phyloP scores from a whole-genome alignment of 2,113 vertebrate species.

The Rhea pennata region DNA sequence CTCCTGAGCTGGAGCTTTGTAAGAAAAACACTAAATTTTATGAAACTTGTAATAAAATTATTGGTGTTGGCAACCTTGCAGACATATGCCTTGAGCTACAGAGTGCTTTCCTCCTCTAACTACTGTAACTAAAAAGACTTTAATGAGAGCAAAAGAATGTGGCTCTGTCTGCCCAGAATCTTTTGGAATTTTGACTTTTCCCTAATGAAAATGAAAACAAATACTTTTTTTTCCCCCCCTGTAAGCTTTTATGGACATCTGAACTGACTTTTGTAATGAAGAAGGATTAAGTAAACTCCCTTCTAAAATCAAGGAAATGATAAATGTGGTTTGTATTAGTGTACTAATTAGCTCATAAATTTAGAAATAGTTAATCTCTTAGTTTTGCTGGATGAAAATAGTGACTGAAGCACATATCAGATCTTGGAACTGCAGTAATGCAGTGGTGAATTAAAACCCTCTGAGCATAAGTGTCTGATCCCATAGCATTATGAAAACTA shows the following conservation, averaged over 20 bases:
- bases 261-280: conserved; percentile 44
- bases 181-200: conserved; percentile 45
- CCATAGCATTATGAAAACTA: conserved; percentile 14
- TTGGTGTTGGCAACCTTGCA: conserved; percentile 61
- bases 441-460: conserved; percentile 20
- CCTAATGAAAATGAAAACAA: conserved; percentile 42
- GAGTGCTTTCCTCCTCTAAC: conserved; percentile 39
- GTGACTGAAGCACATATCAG: neutral
- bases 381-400: conserved; percentile 14
- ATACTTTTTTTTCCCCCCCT: neutral
- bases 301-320: conserved; percentile 25
- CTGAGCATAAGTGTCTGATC: conserved; percentile 23
- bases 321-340: conserved; percentile 54
- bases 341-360: conserved; percentile 55
- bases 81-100: conserved; percentile 35
- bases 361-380: conserved; percentile 1
- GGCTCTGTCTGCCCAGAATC: conserved; percentile 30
- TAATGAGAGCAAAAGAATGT: conserved; percentile 44
- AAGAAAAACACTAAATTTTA: conserved; percentile 43
- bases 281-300: conserved; percentile 23
- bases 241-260: conserved; percentile 25
- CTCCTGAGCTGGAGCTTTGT: conserved; percentile 20
- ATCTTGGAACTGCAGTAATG: conserved; percentile 3
- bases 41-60: conserved; percentile 60
- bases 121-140: conserved; percentile 50